phyloP scores from a whole-genome alignment of 2,113 vertebrate genomes.

The Neopipo cinnamomea region DNA sequence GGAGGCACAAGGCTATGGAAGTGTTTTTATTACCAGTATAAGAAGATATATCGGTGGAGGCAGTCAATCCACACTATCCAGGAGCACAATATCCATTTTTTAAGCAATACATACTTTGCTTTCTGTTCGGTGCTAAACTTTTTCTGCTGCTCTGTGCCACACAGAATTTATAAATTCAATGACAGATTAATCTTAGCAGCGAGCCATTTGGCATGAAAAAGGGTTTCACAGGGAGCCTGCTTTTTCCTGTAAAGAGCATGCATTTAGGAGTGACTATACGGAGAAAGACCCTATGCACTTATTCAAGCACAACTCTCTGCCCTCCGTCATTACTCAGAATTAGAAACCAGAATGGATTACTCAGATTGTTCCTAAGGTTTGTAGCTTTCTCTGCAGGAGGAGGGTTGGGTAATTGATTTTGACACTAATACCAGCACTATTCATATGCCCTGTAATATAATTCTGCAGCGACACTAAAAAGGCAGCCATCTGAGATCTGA shows the following conservation, averaged over 20 bases:
- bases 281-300: slow-evolving; percentile 59
- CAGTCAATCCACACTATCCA: slow-evolving; percentile 42
- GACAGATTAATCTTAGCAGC: slow-evolving; percentile 63
- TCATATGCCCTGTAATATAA: slow-evolving; percentile 50
- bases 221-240: slow-evolving; percentile 59
- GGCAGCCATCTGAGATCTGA: slow-evolving; percentile 35
- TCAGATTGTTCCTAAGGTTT: slow-evolving; percentile 44
- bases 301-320: slow-evolving; percentile 54
- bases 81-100: slow-evolving; percentile 14
- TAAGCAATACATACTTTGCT: slow-evolving; percentile 39
- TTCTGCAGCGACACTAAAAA: slow-evolving; percentile 45
- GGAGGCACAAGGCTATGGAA: slow-evolving; percentile 30
- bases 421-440: slow-evolving; percentile 47
- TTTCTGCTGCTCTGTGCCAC: slow-evolving; percentile 36
- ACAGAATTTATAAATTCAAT: slow-evolving; percentile 65
- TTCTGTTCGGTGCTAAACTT: slow-evolving; percentile 53
- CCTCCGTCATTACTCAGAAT: slow-evolving; percentile 68
- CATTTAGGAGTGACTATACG: slow-evolving; percentile 35
- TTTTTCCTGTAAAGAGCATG: slow-evolving; percentile 67
- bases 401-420: slow-evolving; percentile 69
- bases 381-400: slow-evolving; percentile 37
- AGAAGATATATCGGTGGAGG: slow-evolving; percentile 41
- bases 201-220: slow-evolving; percentile 66
- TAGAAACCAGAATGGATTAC: slow-evolving; percentile 45
- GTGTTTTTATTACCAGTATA: slow-evolving; percentile 26